Base-by-base conservation (phyloP, 2,888 invertebrate genomes). In the Bembecia ichneumoniformis region DNA sequence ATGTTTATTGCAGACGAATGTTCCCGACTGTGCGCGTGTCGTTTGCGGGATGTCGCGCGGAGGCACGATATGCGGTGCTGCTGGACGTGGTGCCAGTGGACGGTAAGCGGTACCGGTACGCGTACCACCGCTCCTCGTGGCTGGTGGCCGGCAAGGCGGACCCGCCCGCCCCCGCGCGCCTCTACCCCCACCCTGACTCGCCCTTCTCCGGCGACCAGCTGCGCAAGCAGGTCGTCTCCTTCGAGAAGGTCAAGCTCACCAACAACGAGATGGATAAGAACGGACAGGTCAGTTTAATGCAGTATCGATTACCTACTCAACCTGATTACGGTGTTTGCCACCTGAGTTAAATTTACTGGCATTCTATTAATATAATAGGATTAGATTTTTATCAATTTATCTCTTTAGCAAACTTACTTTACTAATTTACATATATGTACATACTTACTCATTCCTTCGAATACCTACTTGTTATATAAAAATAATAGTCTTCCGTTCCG, bases 111-210 rank as follows among this genome's bases (percentile, higher is more conserved):
- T 97, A 97, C 88, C 93, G 97, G 57, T 99, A 99, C 90, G 98
- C 98, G 59, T 99, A 99, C 89, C 98, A 98, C 89, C 93, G 97
- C 69, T 97, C 97, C 59, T 97, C 97, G 49, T 99, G 98, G 98
- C 90, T 98, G 71, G 97, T 98, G 62, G 98, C 98, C 28, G 98
- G 98, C 58, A 98, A 99, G 84, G 98, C 98, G 44, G 98, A 99
- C 89, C 98, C 97, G n/a, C 97, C 98, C 66, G 93, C 96, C 35
- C 97, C 97, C 55, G 93, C 95, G 58, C 90, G 98, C 58, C 92
- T 98, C 70, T 97, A 97, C 89, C 92, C 96, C 51, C 98, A 99
- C 88, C 98, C 98, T 40, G 98, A 99, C 86, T 96, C 96, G 53
- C 98, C 98, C 54, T 97, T 95, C 86, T 94, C 94, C 63, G 97